phyloP scores from a whole-genome alignment of 2,113 vertebrate species.

The Istiophorus platypterus region DNA sequence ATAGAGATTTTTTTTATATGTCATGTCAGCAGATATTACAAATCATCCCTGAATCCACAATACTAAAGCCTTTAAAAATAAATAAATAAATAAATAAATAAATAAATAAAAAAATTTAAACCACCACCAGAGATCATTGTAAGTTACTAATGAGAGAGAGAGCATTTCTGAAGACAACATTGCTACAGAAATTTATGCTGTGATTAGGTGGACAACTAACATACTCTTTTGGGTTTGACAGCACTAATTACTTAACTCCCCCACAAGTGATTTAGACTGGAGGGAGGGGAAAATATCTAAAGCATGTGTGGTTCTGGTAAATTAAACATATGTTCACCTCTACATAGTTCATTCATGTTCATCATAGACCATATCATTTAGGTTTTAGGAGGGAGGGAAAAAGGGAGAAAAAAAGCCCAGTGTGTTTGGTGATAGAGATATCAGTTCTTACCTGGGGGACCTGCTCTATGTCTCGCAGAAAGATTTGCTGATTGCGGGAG shows the following conservation, averaged over 20 bases:
- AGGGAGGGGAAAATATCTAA: not conserved
- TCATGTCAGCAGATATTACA: too few relatives aligned
- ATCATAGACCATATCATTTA: not conserved
- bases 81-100: too few relatives aligned
- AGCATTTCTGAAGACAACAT: not conserved
- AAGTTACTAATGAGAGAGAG: not conserved
- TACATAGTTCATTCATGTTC: too few relatives aligned
- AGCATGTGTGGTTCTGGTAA: not conserved
- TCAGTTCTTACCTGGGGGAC: slow-evolving; percentile 91
- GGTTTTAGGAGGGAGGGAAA: too few relatives aligned
- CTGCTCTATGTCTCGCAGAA: slow-evolving; percentile 98
- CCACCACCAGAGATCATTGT: too few relatives aligned
- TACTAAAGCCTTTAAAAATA: too few relatives aligned
- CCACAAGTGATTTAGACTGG: not conserved
- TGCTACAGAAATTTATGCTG: not conserved
- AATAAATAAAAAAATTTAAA: too few relatives aligned
- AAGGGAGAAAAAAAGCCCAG: too few relatives aligned
- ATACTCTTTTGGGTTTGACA: not conserved
- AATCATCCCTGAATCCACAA: too few relatives aligned
- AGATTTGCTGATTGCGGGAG: slow-evolving; percentile 99
- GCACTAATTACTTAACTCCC: not conserved
- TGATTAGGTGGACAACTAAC: not conserved
- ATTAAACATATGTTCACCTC: not conserved
- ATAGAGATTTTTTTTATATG: too few relatives aligned
- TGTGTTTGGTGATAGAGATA: not conserved